Evolutionary conservation across 2,797 vertebrate species (phyloP).

Genomic region (Lemur catta): DNA sequence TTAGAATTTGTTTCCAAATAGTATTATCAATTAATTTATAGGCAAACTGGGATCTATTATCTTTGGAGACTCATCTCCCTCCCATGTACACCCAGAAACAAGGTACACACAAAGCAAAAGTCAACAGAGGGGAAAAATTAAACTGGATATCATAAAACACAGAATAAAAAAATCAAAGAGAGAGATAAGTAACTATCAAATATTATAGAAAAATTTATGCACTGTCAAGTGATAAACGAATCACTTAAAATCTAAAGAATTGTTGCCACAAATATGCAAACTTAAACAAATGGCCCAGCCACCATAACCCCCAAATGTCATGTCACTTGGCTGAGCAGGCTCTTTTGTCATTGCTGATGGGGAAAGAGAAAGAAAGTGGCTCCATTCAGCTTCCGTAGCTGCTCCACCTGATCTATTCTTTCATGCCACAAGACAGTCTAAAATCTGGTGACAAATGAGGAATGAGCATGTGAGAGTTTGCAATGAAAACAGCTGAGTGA

Average conservation of each 20-base stretch:
- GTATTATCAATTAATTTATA: constrained; percentile 71
- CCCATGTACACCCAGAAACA: constrained; percentile 15
- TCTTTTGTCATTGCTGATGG: constrained; percentile 42
- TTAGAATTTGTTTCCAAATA: constrained; percentile 69
- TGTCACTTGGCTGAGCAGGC: not conserved
- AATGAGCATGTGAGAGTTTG: not conserved
- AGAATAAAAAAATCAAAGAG: constrained; percentile 14
- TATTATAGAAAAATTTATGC: constrained; percentile 33
- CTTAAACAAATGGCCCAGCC: not conserved
- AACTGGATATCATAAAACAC: constrained; percentile 13
- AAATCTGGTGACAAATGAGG: not conserved
- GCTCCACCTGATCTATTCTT: constrained; percentile 10
- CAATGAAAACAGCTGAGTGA: not conserved
- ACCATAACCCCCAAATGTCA: not conserved
- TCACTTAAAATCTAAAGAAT: constrained; percentile 51
- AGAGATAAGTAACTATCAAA: constrained; percentile 4
- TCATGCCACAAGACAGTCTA: constrained; percentile 47
- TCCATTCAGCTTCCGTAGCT: not conserved
- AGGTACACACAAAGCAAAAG: constrained; percentile 42
- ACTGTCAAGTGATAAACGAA: constrained; percentile 45
- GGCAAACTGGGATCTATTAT: constrained; percentile 33
- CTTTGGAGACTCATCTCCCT: constrained; percentile 47
- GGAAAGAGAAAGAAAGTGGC: constrained; percentile 25
- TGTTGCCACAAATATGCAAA: not conserved
- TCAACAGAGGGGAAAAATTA: constrained; percentile 43